Percentiles rank a stretch among this genome's conserved stretches.
These are phyloP conservation scores for Schizaphis graminum DNA, from an alignment of 2,888 invertebrate genomes.

Conservation along the genomic window DNA sequence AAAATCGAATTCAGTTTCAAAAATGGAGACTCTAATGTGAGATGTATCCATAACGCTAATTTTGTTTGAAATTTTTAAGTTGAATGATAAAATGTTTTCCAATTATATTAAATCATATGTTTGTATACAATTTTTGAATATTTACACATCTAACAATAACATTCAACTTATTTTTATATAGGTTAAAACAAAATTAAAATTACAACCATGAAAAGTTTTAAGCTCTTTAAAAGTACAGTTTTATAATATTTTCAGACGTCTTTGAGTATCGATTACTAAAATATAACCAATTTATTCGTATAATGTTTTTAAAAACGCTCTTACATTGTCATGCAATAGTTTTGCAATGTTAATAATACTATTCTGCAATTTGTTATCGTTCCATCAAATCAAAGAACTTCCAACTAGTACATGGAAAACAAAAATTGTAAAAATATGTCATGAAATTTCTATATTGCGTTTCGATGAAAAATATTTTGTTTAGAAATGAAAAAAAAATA, in stretches of 20 bases:
- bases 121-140: background rate
- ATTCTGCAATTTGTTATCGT: background rate
- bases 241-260: background rate
- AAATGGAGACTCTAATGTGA: background rate
- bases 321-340: background rate
- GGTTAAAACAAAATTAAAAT: background rate
- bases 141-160: background rate
- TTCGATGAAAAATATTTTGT: background rate
- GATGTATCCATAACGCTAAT: background rate
- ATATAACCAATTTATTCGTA: background rate
- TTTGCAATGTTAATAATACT: background rate
- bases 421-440: background rate
- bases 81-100: background rate
- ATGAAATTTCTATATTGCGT: background rate
- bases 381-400: background rate
- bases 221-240: background rate
- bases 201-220: background rate
- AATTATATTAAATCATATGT: background rate
- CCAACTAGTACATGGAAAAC: background rate
- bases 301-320: background rate
- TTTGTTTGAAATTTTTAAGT: background rate
- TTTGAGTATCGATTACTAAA: background rate
- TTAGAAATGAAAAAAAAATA: background rate
- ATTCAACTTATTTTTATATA: background rate
- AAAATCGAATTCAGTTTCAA: background rate